Conservation (phyloP, 2,888 invertebrate genomes). For the Eupithecia dodoneata region DNA sequence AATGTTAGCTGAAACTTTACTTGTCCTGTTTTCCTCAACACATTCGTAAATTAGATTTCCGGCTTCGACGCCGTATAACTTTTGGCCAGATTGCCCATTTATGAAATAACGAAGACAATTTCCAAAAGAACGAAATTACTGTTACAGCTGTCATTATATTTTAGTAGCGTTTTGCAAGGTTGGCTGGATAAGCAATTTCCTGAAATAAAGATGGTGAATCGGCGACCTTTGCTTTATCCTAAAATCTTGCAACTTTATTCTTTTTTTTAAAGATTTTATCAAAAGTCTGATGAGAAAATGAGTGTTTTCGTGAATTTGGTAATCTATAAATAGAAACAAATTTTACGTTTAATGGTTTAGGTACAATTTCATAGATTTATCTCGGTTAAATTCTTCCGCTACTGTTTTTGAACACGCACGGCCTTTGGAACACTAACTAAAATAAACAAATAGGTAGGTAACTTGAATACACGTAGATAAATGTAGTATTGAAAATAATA, state of each 20-base stretch:
- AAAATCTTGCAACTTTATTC: neutral
- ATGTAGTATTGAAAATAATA: neutral
- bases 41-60: constrained; percentile 3
- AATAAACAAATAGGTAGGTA: neutral
- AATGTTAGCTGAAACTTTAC: neutral
- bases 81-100: neutral
- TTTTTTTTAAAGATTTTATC: constrained; percentile 21
- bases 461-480: neutral
- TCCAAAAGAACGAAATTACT: constrained; percentile 10
- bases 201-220: constrained; percentile 2
- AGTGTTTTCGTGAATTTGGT: neutral
- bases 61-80: neutral
- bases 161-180: constrained; percentile 10
- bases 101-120: constrained; percentile 4
- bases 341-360: neutral
- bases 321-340: neutral
- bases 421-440: neutral
- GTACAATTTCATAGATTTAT: constrained; percentile 1
- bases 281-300: constrained; percentile 17
- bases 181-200: constrained; percentile 13
- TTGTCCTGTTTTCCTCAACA: neutral
- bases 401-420: neutral
- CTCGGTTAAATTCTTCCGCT: neutral
- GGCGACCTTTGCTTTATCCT: neutral
- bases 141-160: constrained; percentile 15